Percentiles rank a stretch among this genome's conserved stretches.
phyloP scores from a whole-genome alignment of 2,888 invertebrate species.

The Lepetodrilus schrolli region DNA sequence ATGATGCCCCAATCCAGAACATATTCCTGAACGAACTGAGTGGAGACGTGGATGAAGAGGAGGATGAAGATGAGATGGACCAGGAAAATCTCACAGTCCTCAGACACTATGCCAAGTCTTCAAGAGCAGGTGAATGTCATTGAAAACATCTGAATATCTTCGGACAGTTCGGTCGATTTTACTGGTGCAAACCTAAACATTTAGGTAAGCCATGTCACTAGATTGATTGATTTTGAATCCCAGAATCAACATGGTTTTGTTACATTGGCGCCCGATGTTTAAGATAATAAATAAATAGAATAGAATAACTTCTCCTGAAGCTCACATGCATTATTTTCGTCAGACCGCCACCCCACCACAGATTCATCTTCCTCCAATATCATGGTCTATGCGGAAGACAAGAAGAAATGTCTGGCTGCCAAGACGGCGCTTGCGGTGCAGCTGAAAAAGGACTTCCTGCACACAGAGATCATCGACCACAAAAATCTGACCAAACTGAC shows the following conservation, averaged over 20 bases:
- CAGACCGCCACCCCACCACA: not conserved
- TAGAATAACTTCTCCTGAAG: too few relatives aligned
- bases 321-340: too few relatives aligned
- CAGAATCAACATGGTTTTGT: too few relatives aligned
- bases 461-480: constrained; percentile 34
- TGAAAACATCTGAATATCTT: too few relatives aligned
- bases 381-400: constrained; percentile 31
- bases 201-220: too few relatives aligned
- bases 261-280: too few relatives aligned
- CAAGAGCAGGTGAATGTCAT: not conserved
- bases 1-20: not conserved
- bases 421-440: constrained; percentile 37
- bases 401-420: constrained; percentile 31
- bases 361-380: not conserved
- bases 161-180: too few relatives aligned
- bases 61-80: not conserved
- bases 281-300: too few relatives aligned
- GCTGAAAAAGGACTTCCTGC: constrained; percentile 40
- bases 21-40: not conserved
- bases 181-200: too few relatives aligned
- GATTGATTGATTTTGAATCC: too few relatives aligned
- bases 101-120: not conserved
- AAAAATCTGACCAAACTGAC: not conserved
- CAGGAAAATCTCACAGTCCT: not conserved
- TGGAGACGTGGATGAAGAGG: not conserved